Percentiles rank a stretch among this genome's conserved stretches.
Conservation (phyloP, 2,888 invertebrate species). For the Formica aserva region DNA sequence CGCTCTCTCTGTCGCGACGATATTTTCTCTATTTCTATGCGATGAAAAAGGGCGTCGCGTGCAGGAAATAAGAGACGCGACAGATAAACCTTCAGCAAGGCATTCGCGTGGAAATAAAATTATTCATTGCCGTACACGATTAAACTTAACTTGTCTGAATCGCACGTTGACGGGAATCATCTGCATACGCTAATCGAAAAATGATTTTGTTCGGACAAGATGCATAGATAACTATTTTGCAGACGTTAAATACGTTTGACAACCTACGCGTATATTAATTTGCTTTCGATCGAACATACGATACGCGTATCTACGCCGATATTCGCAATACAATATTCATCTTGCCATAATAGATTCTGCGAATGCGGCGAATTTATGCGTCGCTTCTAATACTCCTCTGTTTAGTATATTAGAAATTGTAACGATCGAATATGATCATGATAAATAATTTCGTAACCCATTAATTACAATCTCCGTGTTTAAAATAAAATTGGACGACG, state of each 20-base stretch:
- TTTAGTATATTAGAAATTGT: background rate
- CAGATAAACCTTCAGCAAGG: background rate
- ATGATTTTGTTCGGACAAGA: background rate
- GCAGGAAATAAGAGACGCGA: background rate
- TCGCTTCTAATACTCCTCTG: background rate
- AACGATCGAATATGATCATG: background rate
- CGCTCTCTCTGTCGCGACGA: background rate
- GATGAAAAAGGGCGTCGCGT: background rate
- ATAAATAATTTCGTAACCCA: background rate
- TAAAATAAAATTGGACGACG: background rate
- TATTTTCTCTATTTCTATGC: background rate
- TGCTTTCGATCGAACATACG: background rate
- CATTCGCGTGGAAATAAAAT: slow-evolving; percentile 24
- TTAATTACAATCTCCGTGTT: slow-evolving; percentile 3
- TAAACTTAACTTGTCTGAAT: background rate
- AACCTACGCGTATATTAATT: slow-evolving; percentile 17
- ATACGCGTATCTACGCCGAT: background rate
- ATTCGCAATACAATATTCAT: background rate
- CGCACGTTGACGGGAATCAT: background rate
- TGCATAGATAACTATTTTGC: background rate
- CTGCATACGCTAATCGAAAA: slow-evolving; percentile 25
- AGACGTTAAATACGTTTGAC: background rate
- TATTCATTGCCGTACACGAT: background rate
- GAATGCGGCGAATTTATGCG: background rate
- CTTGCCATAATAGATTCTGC: background rate